Conservation (phyloP, 2,888 invertebrate genomes). For the Megamerina dolium region DNA sequence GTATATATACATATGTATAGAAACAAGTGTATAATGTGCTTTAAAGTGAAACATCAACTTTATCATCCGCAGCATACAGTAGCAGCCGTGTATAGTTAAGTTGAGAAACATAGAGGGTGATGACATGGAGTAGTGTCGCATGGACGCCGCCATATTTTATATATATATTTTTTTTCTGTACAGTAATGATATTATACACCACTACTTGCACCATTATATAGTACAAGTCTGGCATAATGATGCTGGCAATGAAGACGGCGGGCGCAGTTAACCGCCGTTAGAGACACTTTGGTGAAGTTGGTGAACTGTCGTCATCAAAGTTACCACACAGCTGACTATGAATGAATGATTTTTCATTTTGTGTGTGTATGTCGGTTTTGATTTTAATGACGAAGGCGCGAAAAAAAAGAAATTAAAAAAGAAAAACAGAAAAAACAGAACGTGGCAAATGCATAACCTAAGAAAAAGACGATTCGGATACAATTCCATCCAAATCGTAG, state of each 20-base stretch:
- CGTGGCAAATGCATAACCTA: background rate
- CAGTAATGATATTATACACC: too few species aligned
- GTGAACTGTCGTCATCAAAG: too few species aligned
- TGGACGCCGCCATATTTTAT: background rate
- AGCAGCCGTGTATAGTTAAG: background rate
- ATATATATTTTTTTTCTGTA: too few species aligned
- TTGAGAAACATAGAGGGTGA: background rate
- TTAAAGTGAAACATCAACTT: conserved; percentile 10
- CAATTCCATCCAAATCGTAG: too few species aligned
- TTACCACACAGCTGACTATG: conserved; percentile 16
- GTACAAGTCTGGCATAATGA: too few species aligned
- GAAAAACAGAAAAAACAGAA: background rate
- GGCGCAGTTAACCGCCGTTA: too few species aligned
- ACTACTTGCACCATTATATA: too few species aligned
- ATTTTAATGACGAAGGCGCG: too few species aligned
- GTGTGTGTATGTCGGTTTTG: too few species aligned
- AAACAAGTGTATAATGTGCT: conserved; percentile 1
- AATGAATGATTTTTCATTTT: conserved; percentile 6
- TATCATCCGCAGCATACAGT: conserved; percentile 1
- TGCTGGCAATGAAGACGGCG: too few species aligned
- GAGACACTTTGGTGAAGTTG: too few species aligned
- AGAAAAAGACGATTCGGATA: conserved; percentile 1
- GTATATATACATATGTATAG: background rate
- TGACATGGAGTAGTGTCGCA: background rate
- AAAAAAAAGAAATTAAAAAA: too few species aligned